phyloP scores from a whole-genome alignment of 2,888 invertebrate genomes.

The Cheiracanthium punctorium region DNA sequence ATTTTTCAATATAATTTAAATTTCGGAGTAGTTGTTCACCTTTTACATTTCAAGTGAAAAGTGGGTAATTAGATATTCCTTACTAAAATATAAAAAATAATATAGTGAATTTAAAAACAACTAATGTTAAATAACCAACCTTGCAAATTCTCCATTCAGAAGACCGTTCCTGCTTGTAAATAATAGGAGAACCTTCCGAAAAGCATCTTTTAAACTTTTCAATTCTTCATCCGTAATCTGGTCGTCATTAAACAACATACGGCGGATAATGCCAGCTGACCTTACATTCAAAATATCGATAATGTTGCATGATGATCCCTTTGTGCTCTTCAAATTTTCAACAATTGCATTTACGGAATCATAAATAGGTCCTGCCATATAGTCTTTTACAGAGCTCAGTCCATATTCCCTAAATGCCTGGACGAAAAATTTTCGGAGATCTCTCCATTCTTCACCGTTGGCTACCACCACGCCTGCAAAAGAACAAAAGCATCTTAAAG shows the following conservation, averaged over 20 bases:
- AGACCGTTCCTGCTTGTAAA: neutral
- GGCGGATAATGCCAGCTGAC: neutral
- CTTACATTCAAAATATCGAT: slow-evolving; percentile 11
- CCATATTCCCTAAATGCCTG: slow-evolving; percentile 26
- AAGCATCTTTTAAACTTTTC: neutral
- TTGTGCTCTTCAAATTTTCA: neutral
- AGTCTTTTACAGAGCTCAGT: slow-evolving; percentile 1
- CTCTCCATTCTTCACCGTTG: slow-evolving; percentile 43
- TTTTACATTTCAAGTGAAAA: too few species aligned
- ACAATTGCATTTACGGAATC: slow-evolving; percentile 17
- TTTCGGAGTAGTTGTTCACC: too few species aligned
- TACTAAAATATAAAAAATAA: too few species aligned
- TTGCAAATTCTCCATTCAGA: slow-evolving; percentile 21
- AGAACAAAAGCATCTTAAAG: too few species aligned
- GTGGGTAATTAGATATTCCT: too few species aligned
- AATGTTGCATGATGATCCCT: slow-evolving; percentile 17
- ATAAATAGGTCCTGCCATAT: slow-evolving; percentile 16
- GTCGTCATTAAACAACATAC: slow-evolving; percentile 17
- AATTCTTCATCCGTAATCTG: slow-evolving; percentile 18
- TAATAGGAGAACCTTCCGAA: neutral
- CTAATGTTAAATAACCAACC: neutral
- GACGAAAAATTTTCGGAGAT: slow-evolving; percentile 29
- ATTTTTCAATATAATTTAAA: too few species aligned
- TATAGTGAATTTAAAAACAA: neutral
- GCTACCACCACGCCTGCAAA: neutral